Evolutionary conservation across 2,797 vertebrate genomes (phyloP), one percentile per base, ranked within the genome.

Genomic region (Enteromius trimaculatus): DNA sequence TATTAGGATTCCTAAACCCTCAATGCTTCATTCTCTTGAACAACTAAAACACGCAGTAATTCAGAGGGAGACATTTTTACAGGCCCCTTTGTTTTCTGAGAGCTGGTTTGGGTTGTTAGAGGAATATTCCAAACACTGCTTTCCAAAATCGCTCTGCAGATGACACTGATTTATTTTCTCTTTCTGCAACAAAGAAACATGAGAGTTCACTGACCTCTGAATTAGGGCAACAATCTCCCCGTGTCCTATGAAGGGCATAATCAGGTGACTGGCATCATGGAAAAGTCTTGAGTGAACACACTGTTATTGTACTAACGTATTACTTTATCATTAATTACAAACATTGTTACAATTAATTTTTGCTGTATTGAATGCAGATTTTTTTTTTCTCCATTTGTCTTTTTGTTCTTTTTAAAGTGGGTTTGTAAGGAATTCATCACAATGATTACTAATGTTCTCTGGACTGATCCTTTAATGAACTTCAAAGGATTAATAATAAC

Each of bases 381-480:
- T 21, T 9, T 58, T 58, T n/a, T 64, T 78, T 77, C 82, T 79
- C 74, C 64, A 71, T 86, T 82, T 84, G 83, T 76, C 66, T 64
- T 69, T 66, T 71, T 42, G 44, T 65, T 86, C 80, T 85, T 77
- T 75, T 77, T 75, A 76, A 83, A 83, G 44, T 76, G 69, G 83
- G 75, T 23, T 85, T 84, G 68, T 81, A 74, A 62, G 70, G 72
- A 88, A 86, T 80, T 80, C 77, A 75, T 81, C 81, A 60, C 21
- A 80, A 84, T 74, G 84, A 77, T 81, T 70, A 53, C 19, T 49
- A 64, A 75, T 71, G 53, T 79, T 85, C 53, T 83, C 65, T 70
- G 31, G 49, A 81, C 29, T 53, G 69, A 81, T 80, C 85, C 69
- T 81, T 72, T 47, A 79, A 34, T 70, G 39, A 79, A 85, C 66